Conservation (phyloP, 2,797 vertebrate genomes). For the Dendrocincla tyrannina region DNA sequence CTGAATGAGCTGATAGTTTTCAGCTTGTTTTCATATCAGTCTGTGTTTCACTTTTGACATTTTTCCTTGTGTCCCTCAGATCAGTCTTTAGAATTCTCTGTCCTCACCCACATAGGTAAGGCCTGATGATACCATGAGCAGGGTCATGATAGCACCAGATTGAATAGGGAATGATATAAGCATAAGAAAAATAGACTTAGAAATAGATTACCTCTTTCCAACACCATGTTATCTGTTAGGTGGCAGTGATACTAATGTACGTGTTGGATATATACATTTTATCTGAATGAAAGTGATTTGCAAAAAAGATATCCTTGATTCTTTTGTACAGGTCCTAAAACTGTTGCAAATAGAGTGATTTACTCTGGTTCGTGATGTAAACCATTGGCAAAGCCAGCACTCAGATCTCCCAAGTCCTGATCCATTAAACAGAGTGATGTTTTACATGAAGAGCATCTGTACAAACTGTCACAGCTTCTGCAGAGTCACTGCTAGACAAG, state of each 20-base stretch:
- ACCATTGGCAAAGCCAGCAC: neutral
- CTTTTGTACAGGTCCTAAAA: neutral
- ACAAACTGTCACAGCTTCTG: neutral
- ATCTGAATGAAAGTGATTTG: neutral
- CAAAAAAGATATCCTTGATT: neutral
- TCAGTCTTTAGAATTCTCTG: neutral
- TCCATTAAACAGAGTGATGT: neutral
- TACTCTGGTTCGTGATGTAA: neutral
- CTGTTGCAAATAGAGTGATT: neutral
- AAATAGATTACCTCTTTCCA: neutral
- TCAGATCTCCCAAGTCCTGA: neutral
- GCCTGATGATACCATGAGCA: neutral
- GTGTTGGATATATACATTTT: neutral
- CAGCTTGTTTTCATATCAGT: neutral
- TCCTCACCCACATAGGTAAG: neutral
- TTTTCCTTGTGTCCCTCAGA: neutral
- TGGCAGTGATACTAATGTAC: neutral
- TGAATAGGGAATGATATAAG: neutral
- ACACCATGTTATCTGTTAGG: neutral
- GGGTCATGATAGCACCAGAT: rapidly evolving
- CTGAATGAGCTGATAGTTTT: neutral
- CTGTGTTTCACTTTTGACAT: neutral
- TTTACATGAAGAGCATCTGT: neutral
- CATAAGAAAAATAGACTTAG: neutral
- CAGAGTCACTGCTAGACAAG: neutral